A percentile compares a stretch with the other conserved stretches of the same genome.
Evolutionary conservation across 2,797 vertebrate species (phyloP).

Genomic region (Siniperca obscura): DNA sequence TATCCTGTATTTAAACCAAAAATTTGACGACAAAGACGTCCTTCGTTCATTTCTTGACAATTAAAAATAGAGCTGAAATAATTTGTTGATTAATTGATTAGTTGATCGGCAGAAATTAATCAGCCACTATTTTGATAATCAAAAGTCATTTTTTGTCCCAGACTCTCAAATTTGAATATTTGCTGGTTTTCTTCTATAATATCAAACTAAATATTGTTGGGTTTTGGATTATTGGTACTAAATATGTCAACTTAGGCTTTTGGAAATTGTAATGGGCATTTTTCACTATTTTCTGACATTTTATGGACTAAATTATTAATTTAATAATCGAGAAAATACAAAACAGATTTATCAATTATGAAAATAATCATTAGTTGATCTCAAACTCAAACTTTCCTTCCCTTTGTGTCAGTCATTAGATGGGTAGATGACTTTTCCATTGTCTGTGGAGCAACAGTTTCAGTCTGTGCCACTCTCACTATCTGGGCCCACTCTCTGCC

Average conservation of each 20-base stretch:
- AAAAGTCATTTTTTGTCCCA: neutral
- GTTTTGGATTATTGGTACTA: neutral
- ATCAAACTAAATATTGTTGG: neutral
- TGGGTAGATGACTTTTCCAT: conserved; percentile 32
- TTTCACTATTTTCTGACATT: neutral
- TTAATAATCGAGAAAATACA: neutral
- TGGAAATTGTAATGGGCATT: neutral
- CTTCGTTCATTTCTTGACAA: neutral
- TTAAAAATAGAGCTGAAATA: neutral
- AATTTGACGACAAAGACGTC: accelerated
- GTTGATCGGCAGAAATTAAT: neutral
- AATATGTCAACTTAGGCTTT: neutral
- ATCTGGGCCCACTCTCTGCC: conserved; percentile 50
- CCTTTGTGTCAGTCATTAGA: conserved; percentile 23
- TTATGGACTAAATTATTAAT: neutral
- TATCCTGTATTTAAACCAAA: neutral
- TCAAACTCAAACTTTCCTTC: neutral
- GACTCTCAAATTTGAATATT: neutral
- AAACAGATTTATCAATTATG: neutral
- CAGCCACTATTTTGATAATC: neutral
- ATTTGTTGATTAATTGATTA: neutral
- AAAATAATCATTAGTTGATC: conserved; percentile 3
- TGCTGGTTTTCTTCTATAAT: neutral
- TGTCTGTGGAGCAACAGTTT: conserved; percentile 42
- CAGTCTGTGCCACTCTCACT: conserved; percentile 41